A percentile compares a stretch with the other conserved stretches of the same genome.
phyloP scores from a whole-genome alignment of 2,888 invertebrate genomes.

The Ellobium chinense region DNA sequence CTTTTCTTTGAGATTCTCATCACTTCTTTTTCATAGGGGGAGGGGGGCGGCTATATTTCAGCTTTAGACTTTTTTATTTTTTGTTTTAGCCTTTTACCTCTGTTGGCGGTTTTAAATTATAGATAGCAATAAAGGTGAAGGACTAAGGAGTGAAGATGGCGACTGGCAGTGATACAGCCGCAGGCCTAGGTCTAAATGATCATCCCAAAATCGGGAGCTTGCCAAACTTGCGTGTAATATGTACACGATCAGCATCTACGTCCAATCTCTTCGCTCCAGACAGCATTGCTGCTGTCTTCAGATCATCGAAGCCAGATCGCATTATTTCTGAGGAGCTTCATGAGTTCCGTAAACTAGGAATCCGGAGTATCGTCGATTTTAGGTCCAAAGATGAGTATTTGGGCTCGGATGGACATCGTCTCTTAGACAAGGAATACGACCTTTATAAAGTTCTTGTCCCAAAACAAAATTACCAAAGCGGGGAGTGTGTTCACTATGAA shows the following conservation, averaged over 20 bases:
- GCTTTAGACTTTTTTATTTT: too few relatives aligned
- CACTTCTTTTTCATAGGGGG: too few relatives aligned
- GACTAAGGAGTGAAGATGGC: constrained; percentile 1
- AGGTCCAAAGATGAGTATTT: constrained; percentile 66
- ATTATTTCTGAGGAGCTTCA: constrained; percentile 58
- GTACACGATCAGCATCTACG: not conserved
- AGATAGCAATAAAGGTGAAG: too few relatives aligned
- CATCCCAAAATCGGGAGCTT: constrained; percentile 37
- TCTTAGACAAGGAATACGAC: constrained; percentile 62
- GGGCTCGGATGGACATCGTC: constrained; percentile 56
- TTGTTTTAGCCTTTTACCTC: too few relatives aligned
- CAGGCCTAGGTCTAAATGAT: not conserved
- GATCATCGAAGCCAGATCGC: constrained; percentile 72
- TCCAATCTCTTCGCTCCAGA: not conserved
- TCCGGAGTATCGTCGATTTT: constrained; percentile 69
- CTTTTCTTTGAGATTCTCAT: too few relatives aligned
- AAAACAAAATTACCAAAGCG: constrained; percentile 19
- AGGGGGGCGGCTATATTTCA: too few relatives aligned
- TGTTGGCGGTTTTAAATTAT: too few relatives aligned
- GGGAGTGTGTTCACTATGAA: constrained; percentile 13
- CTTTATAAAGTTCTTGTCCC: constrained; percentile 60
- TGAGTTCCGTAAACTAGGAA: constrained; percentile 58
- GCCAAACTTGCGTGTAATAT: constrained; percentile 56
- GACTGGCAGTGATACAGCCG: not conserved
- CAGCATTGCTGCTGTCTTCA: constrained; percentile 52